Evolutionary conservation across 2,888 invertebrate species (phyloP), one percentile per base, ranked within the genome.

Genomic region (Leucophenga montana): DNA sequence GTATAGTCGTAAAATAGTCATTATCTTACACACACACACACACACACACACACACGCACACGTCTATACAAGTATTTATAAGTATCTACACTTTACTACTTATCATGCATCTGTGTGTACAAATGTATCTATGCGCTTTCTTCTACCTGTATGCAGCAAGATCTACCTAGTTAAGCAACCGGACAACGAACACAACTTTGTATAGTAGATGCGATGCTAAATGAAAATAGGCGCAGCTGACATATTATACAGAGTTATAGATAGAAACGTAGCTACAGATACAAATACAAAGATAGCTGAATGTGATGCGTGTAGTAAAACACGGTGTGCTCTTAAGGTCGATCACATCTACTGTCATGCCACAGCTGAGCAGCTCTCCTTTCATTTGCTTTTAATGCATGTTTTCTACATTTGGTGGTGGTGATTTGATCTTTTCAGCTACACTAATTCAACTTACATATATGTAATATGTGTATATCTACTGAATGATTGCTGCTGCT

Each of bases 291-390:
- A 18, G 3, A 31, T 31, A 39, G 61, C 39, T 33, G 18, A 61
- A 44, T 13, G 39, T 22, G 50, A 33, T n/a, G 48, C 13, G 20
- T n/a, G 48, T 48, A 48, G 48, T 48, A n/a, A 6, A 8, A 80
- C 75, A 71, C 8, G 33, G 4, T 33, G 33, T 83, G n/a, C n/a
- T 82, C 84, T 79, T 79, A 84, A 84, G 81, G 81, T 82, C 83
- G 81, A 82, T 82, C 81, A 84, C 84, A n/a, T 84, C 79, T 84
- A 84, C 83, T 84, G 84, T 27, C n/a, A n/a, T 8, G 33, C 33
- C 33, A 39, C 39, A 39, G 39, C 39, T 39, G 39, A 39, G 39
- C 33, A 33, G 33, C 39, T 39, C 11, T 8, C 39, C 11, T 39
- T 39, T 39, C 9, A 1, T 39, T 39, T 39, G 39, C 39, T 39